Evolutionary conservation across 2,113 vertebrate genomes (phyloP), one percentile per base, ranked within the genome.

Genomic region (Corydoras sp.): DNA sequence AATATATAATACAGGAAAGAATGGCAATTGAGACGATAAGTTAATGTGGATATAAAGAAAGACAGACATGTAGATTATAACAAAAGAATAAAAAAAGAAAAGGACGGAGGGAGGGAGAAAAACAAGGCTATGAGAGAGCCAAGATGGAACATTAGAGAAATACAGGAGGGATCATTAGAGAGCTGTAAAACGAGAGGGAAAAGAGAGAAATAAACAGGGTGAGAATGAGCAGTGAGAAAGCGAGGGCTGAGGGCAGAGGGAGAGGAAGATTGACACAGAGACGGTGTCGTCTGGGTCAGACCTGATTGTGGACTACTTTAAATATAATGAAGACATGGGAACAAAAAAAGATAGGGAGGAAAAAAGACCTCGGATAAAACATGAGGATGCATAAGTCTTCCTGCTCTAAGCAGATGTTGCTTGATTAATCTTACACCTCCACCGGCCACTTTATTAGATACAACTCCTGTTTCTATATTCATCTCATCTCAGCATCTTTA

Each of bases 341-440:
- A 4, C 32, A 18, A 18, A 48, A 32, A 43, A 30, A 24, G 18
- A n/a, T 7, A 1, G 71, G 29, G 63, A 49, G 3, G 12, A 58
- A 3, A 51, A 4, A 49, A 58, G 43, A 63, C 55, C 35, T n/a
- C 32, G 5, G 15, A 66, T 48, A 50, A 50, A 14, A 50, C 43
- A 31, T 58, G 24, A 65, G 65, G 48, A 66, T 35, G 48, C 11
- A 65, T 18, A 72, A 65, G 53, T 15, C 7, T 2, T 43, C 35
- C 35, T 43, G 35, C 35, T 43, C 7, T 2, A 43, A 43, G 35
- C 35, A 43, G 35, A 43, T 43, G 35, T 43, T 43, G 35, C 35
- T 43, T 43, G 35, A 43, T 43, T 4, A 43, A 8, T 43, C 35
- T 43, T 43, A 43, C 35, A 43, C 35, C 35, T 8, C 35, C 35